These are phyloP conservation scores for Drosophila barbarae DNA, from an alignment of 2,888 invertebrate species.

Conservation along the genomic window DNA sequence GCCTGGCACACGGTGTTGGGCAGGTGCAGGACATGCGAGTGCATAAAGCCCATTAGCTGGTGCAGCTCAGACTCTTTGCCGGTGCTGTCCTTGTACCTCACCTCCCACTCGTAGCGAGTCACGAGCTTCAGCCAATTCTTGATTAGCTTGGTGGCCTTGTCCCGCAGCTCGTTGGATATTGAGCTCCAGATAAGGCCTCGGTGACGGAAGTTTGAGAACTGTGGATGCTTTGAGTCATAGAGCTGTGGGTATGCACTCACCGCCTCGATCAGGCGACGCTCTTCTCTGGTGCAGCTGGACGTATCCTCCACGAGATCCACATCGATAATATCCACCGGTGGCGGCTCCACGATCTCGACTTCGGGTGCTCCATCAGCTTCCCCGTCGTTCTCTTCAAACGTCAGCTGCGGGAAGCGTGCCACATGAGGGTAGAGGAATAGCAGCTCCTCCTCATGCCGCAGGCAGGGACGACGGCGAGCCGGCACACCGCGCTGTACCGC, in stretches of 20 bases:
- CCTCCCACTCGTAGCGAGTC: constrained; percentile 75
- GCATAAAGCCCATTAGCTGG: constrained; percentile 53
- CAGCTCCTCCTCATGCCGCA: constrained; percentile 70
- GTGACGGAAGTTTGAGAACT: constrained; percentile 56
- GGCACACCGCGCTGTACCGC: background rate
- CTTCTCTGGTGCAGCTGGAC: constrained; percentile 3
- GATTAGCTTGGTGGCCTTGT: constrained; percentile 76
- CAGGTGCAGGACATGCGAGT: constrained; percentile 36
- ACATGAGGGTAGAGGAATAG: constrained; percentile 73
- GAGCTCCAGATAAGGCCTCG: constrained; percentile 74
- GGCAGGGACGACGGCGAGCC: constrained; percentile 52
- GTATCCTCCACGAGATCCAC: constrained; percentile 45
- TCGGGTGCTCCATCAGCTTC: background rate
- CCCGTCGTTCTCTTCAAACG: background rate
- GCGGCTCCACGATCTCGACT: constrained; percentile 40
- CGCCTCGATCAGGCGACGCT: constrained; percentile 53
- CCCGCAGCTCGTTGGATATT: constrained; percentile 66
- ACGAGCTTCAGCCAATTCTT: constrained; percentile 69
- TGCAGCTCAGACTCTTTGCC: constrained; percentile 36
- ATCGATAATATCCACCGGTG: constrained; percentile 57
- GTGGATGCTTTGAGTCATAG: constrained; percentile 50
- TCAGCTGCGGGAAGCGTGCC: constrained; percentile 16
- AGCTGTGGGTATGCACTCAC: constrained; percentile 68
- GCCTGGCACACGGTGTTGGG: constrained; percentile 63
- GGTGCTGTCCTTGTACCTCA: background rate